These are phyloP conservation scores for Prenolepis imparis DNA, from an alignment of 2,888 invertebrate genomes.

Conservation along the genomic window DNA sequence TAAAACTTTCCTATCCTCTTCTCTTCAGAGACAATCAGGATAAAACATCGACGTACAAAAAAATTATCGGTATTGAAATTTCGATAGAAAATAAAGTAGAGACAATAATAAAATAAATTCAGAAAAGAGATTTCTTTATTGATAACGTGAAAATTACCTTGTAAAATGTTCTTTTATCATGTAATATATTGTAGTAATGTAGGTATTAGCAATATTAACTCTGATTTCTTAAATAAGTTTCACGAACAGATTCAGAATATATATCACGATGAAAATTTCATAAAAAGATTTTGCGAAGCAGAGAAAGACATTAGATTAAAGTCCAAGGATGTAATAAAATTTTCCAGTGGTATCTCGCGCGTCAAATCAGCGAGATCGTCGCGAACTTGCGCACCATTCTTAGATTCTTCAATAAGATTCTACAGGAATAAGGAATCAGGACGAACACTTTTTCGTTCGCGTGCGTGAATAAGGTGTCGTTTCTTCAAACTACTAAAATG, in stretches of 20 bases:
- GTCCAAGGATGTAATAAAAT: not conserved
- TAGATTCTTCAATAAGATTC: constrained; percentile 10
- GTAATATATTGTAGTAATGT: too few relatives aligned
- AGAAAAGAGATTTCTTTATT: not conserved
- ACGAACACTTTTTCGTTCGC: not conserved
- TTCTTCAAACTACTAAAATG: constrained; percentile 10
- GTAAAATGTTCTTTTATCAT: too few relatives aligned
- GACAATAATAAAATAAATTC: not conserved
- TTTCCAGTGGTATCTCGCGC: not conserved
- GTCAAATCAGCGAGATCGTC: constrained; percentile 4
- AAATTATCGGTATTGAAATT: not conserved
- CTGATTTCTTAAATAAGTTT: not conserved
- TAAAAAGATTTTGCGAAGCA: not conserved
- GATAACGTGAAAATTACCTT: too few relatives aligned
- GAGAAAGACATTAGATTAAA: constrained; percentile 13
- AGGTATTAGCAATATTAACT: not conserved
- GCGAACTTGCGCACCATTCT: not conserved
- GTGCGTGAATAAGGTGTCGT: not conserved
- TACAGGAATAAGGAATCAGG: not conserved
- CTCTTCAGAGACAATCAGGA: not conserved
- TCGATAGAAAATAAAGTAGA: not conserved
- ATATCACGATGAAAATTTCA: not conserved
- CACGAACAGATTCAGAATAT: not conserved
- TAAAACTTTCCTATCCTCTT: not conserved
- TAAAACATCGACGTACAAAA: not conserved